Evolutionary conservation across 1,140 invertebrate species (phyloP), one percentile per base, ranked within the genome.

Genomic region (Zaprionus tsacasi): DNA sequence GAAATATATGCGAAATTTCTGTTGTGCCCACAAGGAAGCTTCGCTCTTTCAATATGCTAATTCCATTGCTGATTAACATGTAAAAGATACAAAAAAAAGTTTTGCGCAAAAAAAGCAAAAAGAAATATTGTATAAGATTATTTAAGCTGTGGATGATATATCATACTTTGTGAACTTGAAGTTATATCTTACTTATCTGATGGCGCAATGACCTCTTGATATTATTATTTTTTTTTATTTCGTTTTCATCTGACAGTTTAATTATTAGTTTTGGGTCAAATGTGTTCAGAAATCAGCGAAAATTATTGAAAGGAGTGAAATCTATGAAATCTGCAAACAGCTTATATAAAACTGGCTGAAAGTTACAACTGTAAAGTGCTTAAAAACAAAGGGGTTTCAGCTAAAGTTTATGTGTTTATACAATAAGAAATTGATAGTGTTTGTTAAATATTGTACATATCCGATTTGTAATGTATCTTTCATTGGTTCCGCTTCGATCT

Each of bases 131-230:
- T 43, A 43, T 50, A 25, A 12, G 45, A 50, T 50, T 50, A 21
- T 50, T 50, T 50, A 50, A 50, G 17, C 17, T 50, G 17, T 17
- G 45, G 21, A 74, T 64, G 35, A 75, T 70, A 69, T 76, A 71
- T 60, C 25, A 48, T 45, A 27, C 63, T 59, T 50, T 61, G 52
- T 63, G 40, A 65, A 56, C 38, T 76, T 76, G 70, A 67, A 36
- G 50, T 59, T 64, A 50, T 55, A 56, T n/a, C 55, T 33, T 30
- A 36, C 27, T 15, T 59, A 56, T 81, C 67, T 74, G 77, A 64
- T 87, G 83, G 80, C 85, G 80, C 78, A 87, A 83, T 78, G 80
- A 81, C 70, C 78, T 81, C 70, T 65, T 13, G 64, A 59, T 57
- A 3, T 10, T 43, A 8, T 38, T 52, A 56, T 45, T 15, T 63